These are phyloP conservation scores for Prinia subflava DNA, from an alignment of 2,113 vertebrate genomes.

Conservation along the genomic window DNA sequence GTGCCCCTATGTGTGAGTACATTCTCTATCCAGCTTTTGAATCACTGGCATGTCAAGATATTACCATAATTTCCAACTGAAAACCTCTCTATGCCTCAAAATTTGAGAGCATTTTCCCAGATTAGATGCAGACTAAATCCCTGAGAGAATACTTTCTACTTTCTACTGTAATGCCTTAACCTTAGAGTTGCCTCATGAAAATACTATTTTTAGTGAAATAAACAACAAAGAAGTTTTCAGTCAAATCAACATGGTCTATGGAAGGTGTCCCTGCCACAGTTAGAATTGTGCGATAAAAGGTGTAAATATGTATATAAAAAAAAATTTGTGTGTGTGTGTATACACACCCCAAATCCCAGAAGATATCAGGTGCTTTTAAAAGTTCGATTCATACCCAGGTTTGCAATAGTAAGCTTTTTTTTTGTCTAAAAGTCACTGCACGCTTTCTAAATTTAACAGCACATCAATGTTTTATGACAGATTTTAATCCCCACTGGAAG, in stretches of 20 bases:
- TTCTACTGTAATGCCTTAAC: neutral
- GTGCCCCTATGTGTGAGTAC: neutral
- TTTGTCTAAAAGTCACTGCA: neutral
- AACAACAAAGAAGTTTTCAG: neutral
- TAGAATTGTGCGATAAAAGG: neutral
- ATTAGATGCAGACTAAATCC: neutral
- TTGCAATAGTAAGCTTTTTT: neutral
- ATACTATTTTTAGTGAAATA: neutral
- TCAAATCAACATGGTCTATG: neutral
- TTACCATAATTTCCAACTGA: neutral
- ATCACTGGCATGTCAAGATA: too few species aligned
- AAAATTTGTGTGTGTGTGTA: fast-evolving
- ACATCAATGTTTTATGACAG: slow-evolving; percentile 37
- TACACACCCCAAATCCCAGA: neutral
- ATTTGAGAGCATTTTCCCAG: neutral
- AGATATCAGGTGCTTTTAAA: neutral
- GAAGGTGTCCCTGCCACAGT: neutral
- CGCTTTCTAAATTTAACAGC: slow-evolving; percentile 20
- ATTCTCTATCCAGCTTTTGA: neutral
- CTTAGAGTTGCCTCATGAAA: neutral
- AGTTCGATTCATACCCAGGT: neutral
- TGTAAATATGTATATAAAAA: neutral
- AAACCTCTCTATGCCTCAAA: neutral
- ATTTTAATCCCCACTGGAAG: slow-evolving; percentile 21
- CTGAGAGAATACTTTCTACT: neutral